Evolutionary conservation across 2,113 vertebrate species (phyloP), one percentile per base, ranked within the genome.

Genomic region (Laticauda colubrina): DNA sequence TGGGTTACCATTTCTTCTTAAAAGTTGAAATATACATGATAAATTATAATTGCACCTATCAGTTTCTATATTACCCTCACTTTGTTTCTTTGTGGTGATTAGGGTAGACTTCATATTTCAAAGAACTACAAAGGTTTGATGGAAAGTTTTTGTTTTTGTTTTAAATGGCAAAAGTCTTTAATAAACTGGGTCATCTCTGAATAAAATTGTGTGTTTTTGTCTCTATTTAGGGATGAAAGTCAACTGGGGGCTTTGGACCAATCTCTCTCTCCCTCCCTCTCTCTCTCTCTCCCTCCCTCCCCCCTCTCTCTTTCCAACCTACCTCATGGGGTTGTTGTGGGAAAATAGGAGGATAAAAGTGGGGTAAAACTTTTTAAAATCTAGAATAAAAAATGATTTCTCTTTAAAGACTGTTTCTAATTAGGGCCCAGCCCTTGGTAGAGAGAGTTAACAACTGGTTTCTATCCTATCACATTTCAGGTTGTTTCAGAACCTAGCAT

Each of bases 401-500:
- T n/a, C 34, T 91, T 81, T 85, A 91, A 23, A 89, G 11, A 69
- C 1, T 61, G 45, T 29, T n/a, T 43, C 23, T 2, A 81, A 39
- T 23, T 87, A 88, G 48, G 90, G 34, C 2, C 0, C 3, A 56
- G 91, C 5, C 55, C 14, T 89, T 5, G 24, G 75, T 2, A 39
- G 88, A n/a, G 24, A 94, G 69, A 94, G 55, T 0, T 8, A 85
- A 12, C 55, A 92, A 5, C 24, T 92, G 0, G 48, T 87, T 93
- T 8, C 55, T 21, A 15, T 90, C 23, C 1, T 92, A 69, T 7
- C 18, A 51, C 10, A 7, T 18, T 39, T 54, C 23, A 29, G 34
- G 89, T 95, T 18, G 29, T 89, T 94, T 94, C 69, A 94, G 14
- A 93, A 90, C 26, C 12, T 89, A 86, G 88, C 0, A 0, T 81